Conservation (phyloP, 1,140 invertebrate genomes). For the Oscheius sp. region DNA sequence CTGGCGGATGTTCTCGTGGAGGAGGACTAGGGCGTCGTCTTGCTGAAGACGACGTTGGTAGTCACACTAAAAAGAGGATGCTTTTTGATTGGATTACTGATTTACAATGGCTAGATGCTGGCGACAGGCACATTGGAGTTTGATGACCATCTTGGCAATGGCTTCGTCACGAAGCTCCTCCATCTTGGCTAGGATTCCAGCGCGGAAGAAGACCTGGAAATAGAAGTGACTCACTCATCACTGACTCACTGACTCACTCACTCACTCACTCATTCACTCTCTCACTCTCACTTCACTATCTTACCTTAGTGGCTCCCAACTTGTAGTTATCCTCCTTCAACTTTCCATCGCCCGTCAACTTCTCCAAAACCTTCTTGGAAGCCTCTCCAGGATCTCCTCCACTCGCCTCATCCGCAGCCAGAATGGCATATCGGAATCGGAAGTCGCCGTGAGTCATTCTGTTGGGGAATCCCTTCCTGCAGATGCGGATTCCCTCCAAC, state of each 20-base stretch:
- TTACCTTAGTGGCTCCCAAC: slow-evolving; percentile 63
- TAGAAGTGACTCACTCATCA: slow-evolving; percentile 1
- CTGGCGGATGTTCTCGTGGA: slow-evolving; percentile 95
- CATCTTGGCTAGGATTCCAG: slow-evolving; percentile 98
- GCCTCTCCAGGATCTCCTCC: slow-evolving; percentile 17
- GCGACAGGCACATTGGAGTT: slow-evolving; percentile 74
- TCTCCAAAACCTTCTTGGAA: slow-evolving; percentile 42
- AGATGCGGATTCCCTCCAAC: slow-evolving; percentile 99
- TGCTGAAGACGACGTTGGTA: slow-evolving; percentile 38
- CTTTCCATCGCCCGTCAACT: slow-evolving; percentile 39
- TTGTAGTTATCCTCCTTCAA: slow-evolving; percentile 48
- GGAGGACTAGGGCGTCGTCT: slow-evolving; percentile 65
- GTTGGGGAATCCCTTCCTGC: slow-evolving; percentile 99
- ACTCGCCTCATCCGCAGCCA: slow-evolving; percentile 49
- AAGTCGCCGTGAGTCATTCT: slow-evolving; percentile 77
- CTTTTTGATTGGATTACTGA: not conserved
- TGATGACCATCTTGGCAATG: slow-evolving; percentile 91
- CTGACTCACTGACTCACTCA: not conserved
- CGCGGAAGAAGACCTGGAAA: slow-evolving; percentile 99
- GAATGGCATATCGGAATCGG: slow-evolving; percentile 84
- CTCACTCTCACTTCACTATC: not conserved
- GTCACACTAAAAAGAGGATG: slow-evolving; percentile 30
- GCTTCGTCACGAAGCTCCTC: slow-evolving; percentile 99
- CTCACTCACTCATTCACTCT: too few species aligned
- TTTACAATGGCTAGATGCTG: slow-evolving; percentile 42